A percentile compares a stretch with the other conserved stretches of the same genome.
These are phyloP conservation scores for Trichonephila clavata DNA, from an alignment of 1,140 invertebrate species.

Conservation along the genomic window DNA sequence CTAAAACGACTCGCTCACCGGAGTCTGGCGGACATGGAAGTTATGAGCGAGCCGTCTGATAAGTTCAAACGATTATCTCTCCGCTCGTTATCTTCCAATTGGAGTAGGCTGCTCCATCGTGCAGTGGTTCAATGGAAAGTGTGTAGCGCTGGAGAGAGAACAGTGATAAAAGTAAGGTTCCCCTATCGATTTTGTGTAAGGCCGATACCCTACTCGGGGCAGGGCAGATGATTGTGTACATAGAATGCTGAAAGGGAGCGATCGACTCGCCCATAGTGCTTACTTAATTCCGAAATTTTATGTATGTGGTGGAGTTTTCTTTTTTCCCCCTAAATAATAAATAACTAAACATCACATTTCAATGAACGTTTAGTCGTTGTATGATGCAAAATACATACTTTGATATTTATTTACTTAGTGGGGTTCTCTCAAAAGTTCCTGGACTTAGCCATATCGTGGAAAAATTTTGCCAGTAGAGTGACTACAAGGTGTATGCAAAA, in stretches of 20 bases:
- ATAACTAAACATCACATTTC: no score
- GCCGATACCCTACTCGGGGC: neutral
- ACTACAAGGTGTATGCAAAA: no score
- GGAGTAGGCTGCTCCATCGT: neutral
- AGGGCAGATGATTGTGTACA: neutral
- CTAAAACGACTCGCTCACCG: neutral
- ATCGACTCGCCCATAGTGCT: neutral
- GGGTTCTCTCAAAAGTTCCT: no score
- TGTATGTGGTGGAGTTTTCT: no score
- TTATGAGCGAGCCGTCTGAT: neutral
- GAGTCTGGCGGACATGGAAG: neutral
- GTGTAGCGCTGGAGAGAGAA: neutral
- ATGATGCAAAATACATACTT: no score
- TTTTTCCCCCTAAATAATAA: no score
- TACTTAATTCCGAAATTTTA: no score
- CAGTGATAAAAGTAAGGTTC: neutral
- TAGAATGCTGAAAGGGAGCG: neutral
- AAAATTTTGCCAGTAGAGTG: no score
- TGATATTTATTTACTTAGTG: no score
- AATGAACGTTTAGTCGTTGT: no score
- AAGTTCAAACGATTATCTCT: conserved; percentile 13
- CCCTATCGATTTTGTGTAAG: neutral
- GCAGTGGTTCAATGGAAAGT: neutral
- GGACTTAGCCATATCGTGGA: no score
- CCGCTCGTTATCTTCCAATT: conserved; percentile 10